Percentiles rank a stretch among this genome's conserved stretches.
Evolutionary conservation across 1,140 invertebrate genomes (phyloP).

Genomic region (Myzus persicae): DNA sequence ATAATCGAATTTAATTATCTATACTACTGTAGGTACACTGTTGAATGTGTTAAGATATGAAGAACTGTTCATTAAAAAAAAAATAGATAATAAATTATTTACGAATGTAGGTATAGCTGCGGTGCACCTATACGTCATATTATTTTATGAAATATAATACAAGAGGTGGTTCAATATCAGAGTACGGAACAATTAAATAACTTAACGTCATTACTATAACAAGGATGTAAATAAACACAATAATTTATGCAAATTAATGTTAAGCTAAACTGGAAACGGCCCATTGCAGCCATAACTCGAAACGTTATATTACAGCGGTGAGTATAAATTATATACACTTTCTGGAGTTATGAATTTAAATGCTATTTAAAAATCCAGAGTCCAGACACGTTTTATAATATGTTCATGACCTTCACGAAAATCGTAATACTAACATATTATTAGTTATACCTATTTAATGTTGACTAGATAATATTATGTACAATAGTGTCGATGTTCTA

Average conservation of each 20-base stretch:
- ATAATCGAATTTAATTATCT: not conserved
- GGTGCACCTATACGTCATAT: not conserved
- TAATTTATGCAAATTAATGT: constrained; percentile 51
- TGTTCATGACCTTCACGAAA: constrained; percentile 21
- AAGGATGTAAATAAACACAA: constrained; percentile 18
- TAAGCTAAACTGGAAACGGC: constrained; percentile 45
- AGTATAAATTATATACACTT: constrained; percentile 11
- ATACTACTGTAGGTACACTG: not conserved
- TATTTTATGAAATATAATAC: constrained; percentile 20
- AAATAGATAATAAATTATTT: not conserved
- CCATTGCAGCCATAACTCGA: not conserved
- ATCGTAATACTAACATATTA: constrained; percentile 6
- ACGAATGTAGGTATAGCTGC: not conserved
- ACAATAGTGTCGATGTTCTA: not conserved
- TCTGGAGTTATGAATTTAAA: constrained; percentile 53
- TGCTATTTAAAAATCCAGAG: constrained; percentile 31
- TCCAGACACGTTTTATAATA: constrained; percentile 24
- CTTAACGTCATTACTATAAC: constrained; percentile 12
- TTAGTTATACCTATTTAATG: not conserved
- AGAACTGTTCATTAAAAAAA: not conserved
- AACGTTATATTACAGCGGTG: not conserved
- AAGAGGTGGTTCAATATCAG: not conserved
- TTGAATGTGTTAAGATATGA: not conserved
- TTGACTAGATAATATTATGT: not conserved
- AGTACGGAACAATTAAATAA: constrained; percentile 11